Conservation (phyloP, 2,797 vertebrate species). For the Vireo griseus region DNA sequence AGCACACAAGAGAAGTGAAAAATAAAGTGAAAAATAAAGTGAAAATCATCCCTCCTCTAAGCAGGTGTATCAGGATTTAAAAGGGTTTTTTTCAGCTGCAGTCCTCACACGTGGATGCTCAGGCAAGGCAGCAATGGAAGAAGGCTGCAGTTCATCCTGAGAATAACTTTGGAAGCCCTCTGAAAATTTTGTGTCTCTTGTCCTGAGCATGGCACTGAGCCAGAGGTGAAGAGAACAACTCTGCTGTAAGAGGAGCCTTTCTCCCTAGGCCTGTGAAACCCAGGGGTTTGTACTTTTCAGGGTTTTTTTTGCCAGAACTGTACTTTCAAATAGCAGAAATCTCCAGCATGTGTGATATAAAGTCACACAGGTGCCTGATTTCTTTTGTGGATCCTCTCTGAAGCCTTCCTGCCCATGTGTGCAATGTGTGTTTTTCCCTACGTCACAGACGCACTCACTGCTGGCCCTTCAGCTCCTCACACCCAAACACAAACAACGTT, state of each 20-base stretch:
- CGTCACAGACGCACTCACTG: not conserved
- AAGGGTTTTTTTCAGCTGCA: not conserved
- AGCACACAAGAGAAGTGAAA: not conserved
- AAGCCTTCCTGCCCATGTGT: not conserved
- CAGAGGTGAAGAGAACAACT: not conserved
- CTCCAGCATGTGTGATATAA: not conserved
- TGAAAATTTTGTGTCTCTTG: not conserved
- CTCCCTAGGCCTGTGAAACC: not conserved
- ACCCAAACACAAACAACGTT: not conserved
- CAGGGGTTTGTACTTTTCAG: not conserved
- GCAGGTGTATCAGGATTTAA: not conserved
- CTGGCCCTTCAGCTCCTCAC: not conserved
- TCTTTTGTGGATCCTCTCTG: not conserved
- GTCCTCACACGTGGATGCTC: not conserved
- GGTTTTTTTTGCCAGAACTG: not conserved
- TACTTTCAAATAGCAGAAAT: not conserved
- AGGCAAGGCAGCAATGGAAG: not conserved
- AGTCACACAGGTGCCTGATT: not conserved
- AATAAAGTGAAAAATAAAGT: not conserved
- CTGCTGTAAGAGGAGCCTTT: not conserved
- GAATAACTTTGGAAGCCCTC: not conserved
- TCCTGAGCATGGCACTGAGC: not conserved
- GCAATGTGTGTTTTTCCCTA: accelerated
- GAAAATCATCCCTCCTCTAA: not conserved
- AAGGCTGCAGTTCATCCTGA: not conserved